Conservation (phyloP, 2,113 vertebrate genomes). For the Narcine bancroftii region DNA sequence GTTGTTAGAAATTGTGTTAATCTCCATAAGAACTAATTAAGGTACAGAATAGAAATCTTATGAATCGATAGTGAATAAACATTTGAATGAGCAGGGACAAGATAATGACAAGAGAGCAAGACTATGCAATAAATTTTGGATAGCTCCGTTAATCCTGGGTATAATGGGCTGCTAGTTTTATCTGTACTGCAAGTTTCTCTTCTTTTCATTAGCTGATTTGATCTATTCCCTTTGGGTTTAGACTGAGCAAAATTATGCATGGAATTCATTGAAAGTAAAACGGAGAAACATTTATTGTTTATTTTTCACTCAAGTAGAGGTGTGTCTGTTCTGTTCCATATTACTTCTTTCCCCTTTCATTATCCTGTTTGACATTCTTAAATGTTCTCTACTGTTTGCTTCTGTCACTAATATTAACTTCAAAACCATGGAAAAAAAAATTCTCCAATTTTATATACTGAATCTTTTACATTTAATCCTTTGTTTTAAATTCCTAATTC, state of each 20-base stretch:
- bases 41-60: neutral
- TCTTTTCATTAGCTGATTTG: neutral
- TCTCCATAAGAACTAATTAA: neutral
- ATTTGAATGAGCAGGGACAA: neutral
- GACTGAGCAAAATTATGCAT: neutral
- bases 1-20: neutral
- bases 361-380: neutral
- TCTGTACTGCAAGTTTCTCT: neutral
- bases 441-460: neutral
- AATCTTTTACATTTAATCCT: neutral
- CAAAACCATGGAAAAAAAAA: neutral
- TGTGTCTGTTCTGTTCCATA: neutral
- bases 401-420: neutral
- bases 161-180: neutral
- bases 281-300: neutral
- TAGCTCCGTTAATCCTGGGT: too few species aligned
- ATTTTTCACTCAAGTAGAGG: neutral
- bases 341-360: neutral
- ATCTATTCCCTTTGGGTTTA: neutral
- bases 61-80: neutral
- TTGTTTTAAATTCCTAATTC: neutral
- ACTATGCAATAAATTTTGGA: neutral
- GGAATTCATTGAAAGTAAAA: neutral
- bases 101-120: neutral
- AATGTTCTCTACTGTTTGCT: neutral